Evolutionary conservation across 2,888 invertebrate genomes (phyloP).

Genomic region (Euzophera pinguis): DNA sequence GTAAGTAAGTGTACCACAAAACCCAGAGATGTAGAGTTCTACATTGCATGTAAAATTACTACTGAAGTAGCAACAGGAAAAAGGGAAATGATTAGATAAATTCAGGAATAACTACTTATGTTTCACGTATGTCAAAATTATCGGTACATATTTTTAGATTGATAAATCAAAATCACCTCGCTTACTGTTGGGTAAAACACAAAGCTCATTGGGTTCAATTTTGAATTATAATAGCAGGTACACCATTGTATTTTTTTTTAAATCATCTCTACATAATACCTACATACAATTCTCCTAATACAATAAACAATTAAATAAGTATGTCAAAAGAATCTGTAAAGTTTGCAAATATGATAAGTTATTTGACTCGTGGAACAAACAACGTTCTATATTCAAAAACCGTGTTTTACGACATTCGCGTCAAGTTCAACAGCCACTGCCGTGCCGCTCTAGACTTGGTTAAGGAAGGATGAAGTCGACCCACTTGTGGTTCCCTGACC

Average conservation of each 20-base stretch:
- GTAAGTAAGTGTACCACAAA: too few relatives aligned
- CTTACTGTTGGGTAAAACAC: too few relatives aligned
- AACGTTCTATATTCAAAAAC: conserved; percentile 62
- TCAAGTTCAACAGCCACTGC: conserved; percentile 68
- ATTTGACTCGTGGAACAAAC: conserved; percentile 28
- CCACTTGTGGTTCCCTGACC: conserved; percentile 79
- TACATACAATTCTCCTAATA: background rate
- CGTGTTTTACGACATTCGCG: conserved; percentile 59
- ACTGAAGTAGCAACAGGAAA: too few relatives aligned
- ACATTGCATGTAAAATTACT: too few relatives aligned
- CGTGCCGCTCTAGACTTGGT: conserved; percentile 49
- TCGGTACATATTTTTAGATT: too few relatives aligned
- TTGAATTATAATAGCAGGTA: too few relatives aligned
- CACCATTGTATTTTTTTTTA: background rate
- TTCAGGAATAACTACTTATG: too few relatives aligned
- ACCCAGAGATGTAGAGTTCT: too few relatives aligned
- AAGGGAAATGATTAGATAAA: too few relatives aligned
- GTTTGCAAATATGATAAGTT: conserved; percentile 25
- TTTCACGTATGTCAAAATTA: too few relatives aligned
- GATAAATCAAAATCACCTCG: too few relatives aligned
- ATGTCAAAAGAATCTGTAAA: conserved; percentile 16
- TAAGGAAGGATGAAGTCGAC: conserved; percentile 75
- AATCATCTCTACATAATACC: background rate
- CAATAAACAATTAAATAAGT: background rate
- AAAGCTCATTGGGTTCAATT: too few relatives aligned